These are phyloP conservation scores for Netelia melanura DNA, from an alignment of 2,888 invertebrate genomes.

Conservation along the genomic window DNA sequence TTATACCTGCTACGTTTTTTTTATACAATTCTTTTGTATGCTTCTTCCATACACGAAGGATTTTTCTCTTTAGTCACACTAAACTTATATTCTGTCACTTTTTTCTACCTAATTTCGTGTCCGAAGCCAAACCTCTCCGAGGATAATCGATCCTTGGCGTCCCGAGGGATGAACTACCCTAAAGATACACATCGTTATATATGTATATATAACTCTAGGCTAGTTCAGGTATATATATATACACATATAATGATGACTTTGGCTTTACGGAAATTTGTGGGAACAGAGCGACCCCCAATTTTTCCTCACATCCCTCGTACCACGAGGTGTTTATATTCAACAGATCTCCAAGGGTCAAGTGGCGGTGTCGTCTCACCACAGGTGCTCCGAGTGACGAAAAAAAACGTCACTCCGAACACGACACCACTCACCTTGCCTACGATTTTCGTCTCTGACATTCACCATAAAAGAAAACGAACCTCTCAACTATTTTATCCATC, in stretches of 20 bases:
- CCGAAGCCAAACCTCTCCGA: not conserved
- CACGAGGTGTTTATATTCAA: not conserved
- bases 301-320: constrained; percentile 29
- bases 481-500: not conserved
- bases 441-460: not conserved
- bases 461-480: not conserved
- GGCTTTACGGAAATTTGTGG: constrained; percentile 12
- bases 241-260: constrained; percentile 7
- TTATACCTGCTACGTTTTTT: not conserved
- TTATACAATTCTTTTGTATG: not conserved
- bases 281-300: constrained; percentile 2
- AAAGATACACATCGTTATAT: not conserved
- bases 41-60: not conserved
- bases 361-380: constrained; percentile 21
- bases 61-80: constrained; percentile 7
- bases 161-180: not conserved
- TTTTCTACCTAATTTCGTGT: not conserved
- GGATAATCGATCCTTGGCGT: constrained; percentile 35
- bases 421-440: not conserved
- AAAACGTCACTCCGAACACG: constrained; percentile 12
- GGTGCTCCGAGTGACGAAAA: not conserved
- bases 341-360: constrained; percentile 28
- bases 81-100: constrained; percentile 15
- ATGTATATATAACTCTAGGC: not conserved
- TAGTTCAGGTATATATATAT: not conserved